Base-by-base conservation (phyloP, 2,113 vertebrate species). In the Propithecus coquereli region DNA sequence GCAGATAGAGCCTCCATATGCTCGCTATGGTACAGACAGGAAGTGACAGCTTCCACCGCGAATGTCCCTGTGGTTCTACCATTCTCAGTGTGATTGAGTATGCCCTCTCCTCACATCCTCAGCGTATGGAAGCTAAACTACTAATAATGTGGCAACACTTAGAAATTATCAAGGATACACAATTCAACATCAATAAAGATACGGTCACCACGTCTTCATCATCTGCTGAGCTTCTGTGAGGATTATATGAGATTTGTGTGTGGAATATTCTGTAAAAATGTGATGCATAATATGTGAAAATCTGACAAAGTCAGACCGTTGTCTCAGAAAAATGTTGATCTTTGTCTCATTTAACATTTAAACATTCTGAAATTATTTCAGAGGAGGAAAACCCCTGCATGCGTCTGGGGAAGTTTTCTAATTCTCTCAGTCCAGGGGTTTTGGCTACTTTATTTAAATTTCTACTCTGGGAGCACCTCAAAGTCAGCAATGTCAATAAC, bases 71-170 rank as follows among this genome's bases (percentile, higher is more conserved):
- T 30, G 45, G 14, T 30, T 65, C 34, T 3, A 0, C 30, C 3
- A 4, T 7, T n/a, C 8, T 79, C 27, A 1, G 2, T 0, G 27
- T 8, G 23, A 25, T 12, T 57, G 54, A 40, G 2, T 22, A 10
- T 14, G 8, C 25, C 20, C 4, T 6, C 23, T 20, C 20, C 0
- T 16, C 45, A 0, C 7, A 52, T 5, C 2, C 0, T 22, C 16
- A 14, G 10, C 11, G 3, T 16, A 4, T 22, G 25, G 27, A 59
- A 16, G 13, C 63, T 81, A 40, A 50, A 77, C 27, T 2, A 7
- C 2, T 9, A 50, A 34, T 27, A 3, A n/a, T 5, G 10, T 1
- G 7, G 63, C 27, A 65, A 18, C 40, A 65, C 47, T n/a, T 50
- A 45, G 18, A 4, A 37, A 37, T 16, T 22, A 73, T 71, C 10